Percentiles rank a stretch among this genome's conserved stretches.
Conservation (phyloP, 2,888 invertebrate species). For the Orthosia gracilis region DNA sequence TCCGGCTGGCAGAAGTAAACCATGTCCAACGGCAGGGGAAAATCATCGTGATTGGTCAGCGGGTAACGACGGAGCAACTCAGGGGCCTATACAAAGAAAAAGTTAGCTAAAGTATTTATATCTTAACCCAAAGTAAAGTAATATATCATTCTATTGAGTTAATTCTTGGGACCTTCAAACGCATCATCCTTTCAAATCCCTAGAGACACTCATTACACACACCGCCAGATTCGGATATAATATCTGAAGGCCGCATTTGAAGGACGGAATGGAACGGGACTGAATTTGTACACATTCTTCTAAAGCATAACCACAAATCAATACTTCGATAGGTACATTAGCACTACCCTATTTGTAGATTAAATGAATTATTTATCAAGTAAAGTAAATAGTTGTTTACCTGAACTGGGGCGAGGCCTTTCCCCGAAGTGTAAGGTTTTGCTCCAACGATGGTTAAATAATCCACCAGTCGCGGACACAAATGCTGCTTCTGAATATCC, state of each 20-base stretch:
- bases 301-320: neutral
- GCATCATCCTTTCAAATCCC: slow-evolving; percentile 34
- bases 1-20: slow-evolving; percentile 99
- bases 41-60: slow-evolving; percentile 98
- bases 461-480: slow-evolving; percentile 97
- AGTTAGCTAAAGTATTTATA: neutral
- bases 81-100: slow-evolving; percentile 93
- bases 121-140: slow-evolving; percentile 5
- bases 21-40: slow-evolving; percentile 99
- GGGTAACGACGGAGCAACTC: slow-evolving; percentile 99
- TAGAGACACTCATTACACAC: slow-evolving; percentile 18
- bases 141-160: slow-evolving; percentile 24
- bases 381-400: slow-evolving; percentile 81
- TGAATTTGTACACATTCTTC: neutral
- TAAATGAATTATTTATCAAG: neutral
- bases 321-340: neutral
- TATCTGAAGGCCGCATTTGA: slow-evolving; percentile 24
- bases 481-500: slow-evolving; percentile 94
- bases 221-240: slow-evolving; percentile 4
- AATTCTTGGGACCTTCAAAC: slow-evolving; percentile 1
- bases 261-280: neutral
- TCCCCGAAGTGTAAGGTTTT: slow-evolving; percentile 93
- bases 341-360: neutral
- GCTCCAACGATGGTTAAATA: slow-evolving; percentile 99
- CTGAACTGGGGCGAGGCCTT: slow-evolving; percentile 95